phyloP scores from a whole-genome alignment of 2,888 invertebrate genomes.

The Drosophila monieri region DNA sequence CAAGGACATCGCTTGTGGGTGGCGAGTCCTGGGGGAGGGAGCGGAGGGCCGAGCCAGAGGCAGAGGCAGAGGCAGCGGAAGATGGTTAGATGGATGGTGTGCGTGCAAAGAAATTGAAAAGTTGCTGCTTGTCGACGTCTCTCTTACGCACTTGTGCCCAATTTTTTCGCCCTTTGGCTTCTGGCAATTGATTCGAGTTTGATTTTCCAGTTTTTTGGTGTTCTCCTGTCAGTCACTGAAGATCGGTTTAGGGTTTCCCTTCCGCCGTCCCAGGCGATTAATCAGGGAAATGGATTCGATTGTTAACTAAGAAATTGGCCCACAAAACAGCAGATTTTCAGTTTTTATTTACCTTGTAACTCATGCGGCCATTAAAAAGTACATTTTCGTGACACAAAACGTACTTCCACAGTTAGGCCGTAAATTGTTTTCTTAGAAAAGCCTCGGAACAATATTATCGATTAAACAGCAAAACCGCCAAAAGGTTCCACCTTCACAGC shows the following conservation, averaged over 20 bases:
- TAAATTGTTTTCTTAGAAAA: conserved; percentile 26
- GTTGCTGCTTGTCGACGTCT: conserved; percentile 42
- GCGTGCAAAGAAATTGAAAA: conserved; percentile 56
- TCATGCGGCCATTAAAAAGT: conserved; percentile 1
- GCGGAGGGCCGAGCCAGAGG: conserved; percentile 9
- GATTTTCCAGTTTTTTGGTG: conserved; percentile 17
- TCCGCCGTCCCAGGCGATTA: conserved; percentile 25
- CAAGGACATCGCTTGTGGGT: conserved; percentile 45
- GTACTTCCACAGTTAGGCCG: conserved; percentile 19
- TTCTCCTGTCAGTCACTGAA: conserved; percentile 13
- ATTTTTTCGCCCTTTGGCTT: conserved; percentile 34
- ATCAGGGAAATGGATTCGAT: conserved; percentile 1
- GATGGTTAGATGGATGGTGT: conserved; percentile 16
- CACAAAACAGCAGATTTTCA: not conserved
- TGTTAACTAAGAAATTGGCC: not conserved
- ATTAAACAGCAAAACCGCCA: conserved; percentile 58
- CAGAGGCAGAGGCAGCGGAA: not conserved
- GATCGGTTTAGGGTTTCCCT: conserved; percentile 33
- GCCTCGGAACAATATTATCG: conserved; percentile 53
- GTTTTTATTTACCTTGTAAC: not conserved
- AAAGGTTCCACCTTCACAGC: conserved; percentile 6
- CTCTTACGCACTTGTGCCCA: conserved; percentile 46
- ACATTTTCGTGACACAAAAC: conserved; percentile 27
- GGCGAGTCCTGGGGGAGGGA: conserved; percentile 8
- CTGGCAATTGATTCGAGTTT: conserved; percentile 60